Percentiles rank a stretch among this genome's conserved stretches.
phyloP scores from a whole-genome alignment of 2,113 vertebrate genomes.

The Vimba vimba region DNA sequence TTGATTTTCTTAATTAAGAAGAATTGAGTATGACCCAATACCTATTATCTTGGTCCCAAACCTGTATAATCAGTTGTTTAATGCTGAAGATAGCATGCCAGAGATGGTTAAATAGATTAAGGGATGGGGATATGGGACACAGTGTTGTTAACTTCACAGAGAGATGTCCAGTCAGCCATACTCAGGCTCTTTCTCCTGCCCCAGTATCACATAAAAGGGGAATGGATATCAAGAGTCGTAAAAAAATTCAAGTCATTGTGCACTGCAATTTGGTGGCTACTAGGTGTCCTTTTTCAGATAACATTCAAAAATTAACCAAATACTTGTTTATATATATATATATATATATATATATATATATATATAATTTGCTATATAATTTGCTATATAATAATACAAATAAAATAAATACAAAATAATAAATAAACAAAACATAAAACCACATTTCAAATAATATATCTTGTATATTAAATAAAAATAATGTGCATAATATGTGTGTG shows the following conservation, averaged over 20 bases:
- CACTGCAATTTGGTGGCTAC: background rate
- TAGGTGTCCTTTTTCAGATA: background rate
- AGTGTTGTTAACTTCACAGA: constrained; percentile 5
- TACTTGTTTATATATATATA: too few species aligned
- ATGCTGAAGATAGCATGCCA: background rate
- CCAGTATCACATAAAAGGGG: background rate
- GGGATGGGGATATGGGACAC: background rate
- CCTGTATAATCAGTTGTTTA: constrained; percentile 28
- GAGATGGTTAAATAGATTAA: constrained; percentile 2
- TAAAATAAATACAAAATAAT: too few species aligned
- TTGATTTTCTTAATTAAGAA: background rate
- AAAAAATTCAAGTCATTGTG: background rate
- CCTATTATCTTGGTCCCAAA: background rate
- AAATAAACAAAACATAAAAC: too few species aligned
- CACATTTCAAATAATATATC: too few species aligned
- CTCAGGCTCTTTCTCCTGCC: background rate
- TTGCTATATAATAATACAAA: too few species aligned
- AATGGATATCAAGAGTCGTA: background rate
- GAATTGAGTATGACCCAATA: background rate
- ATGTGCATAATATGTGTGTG: too few species aligned
- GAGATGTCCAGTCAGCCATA: background rate
- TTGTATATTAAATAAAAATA: too few species aligned
- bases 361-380: too few species aligned
- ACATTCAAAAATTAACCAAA: too few species aligned
- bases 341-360: too few species aligned